Base-by-base conservation (phyloP, 2,797 vertebrate species). In the Triplophysa yarkandensis region DNA sequence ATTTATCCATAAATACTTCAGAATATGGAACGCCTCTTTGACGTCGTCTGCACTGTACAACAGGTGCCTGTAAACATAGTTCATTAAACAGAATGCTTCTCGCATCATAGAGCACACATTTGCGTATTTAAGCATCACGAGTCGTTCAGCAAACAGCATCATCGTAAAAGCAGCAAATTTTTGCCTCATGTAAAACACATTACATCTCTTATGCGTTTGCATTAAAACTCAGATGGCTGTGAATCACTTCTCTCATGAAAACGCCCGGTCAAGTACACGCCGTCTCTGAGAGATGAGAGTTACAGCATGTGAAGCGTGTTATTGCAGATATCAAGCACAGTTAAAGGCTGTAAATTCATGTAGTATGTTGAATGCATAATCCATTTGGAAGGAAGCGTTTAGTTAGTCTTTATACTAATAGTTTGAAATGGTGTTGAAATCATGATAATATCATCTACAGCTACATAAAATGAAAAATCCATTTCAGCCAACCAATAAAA, bases 201-300 rank as follows among this genome's bases (percentile, higher is more conserved):
- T 67, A 36, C 52, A 74, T 30, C 63, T 74, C 71, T 46, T 58
- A 46, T 67, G 28, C 16, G 2, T 66, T 65, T 25, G 63, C 52
- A 74, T 66, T 74, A 67, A 74, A 67, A 66, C 39, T 65, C 50
- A 46, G 62, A 39, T 44, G 71, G 48, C 48, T 74, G 71, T 74
- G 71, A 74, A 65, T 74, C 61, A 73, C 61, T 1, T n/a, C n/a
- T 34, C 71, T 73, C 3, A 1, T 73, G 71, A 65, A 65, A 57
- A 55, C 6, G 71, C 50, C 50, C 36, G 71, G 71, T 74, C 63
- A 74, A 66, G 63, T 52, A 58, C 52, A 48, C 52, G 3, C 50
- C 8, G 52, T 52, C 52, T 60, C 27, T 68, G 64, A 68, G 32
- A 75, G 65, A 74, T 66, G 63, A 74, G 71, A 14, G 73, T 39